A percentile compares a stretch with the other conserved stretches of the same genome.
Conservation (phyloP, 2,113 vertebrate species). For the Triplophysa dalaica region DNA sequence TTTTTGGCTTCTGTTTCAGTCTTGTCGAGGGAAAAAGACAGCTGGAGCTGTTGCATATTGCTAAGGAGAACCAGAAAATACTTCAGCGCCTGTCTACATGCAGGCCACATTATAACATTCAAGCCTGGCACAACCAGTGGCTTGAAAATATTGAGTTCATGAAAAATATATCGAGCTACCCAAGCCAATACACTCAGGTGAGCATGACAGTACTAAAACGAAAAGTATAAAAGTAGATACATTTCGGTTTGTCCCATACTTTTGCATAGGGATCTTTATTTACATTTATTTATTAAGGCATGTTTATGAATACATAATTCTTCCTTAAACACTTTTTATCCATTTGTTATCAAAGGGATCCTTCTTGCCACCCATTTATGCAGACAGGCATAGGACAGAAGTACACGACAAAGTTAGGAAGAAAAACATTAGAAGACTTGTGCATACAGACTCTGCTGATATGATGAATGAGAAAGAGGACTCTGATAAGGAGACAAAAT, state of each 20-base stretch:
- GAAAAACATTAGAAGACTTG: background rate
- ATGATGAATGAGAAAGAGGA: background rate
- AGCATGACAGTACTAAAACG: background rate
- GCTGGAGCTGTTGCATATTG: conserved; percentile 64
- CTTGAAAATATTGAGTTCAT: conserved; percentile 62
- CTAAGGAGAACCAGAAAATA: conserved; percentile 68
- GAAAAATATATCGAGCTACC: conserved; percentile 63
- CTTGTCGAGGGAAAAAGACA: conserved; percentile 66
- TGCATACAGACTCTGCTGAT: background rate
- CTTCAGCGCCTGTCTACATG: conserved; percentile 66
- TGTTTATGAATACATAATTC: background rate
- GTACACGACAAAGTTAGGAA: background rate
- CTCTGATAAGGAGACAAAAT: background rate
- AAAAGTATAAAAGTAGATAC: background rate
- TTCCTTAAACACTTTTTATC: background rate
- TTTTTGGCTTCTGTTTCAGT: conserved; percentile 54
- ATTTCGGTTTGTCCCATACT: background rate
- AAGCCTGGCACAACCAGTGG: conserved; percentile 73
- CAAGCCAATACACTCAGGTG: conserved; percentile 41
- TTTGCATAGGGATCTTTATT: no score
- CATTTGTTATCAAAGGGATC: conserved; percentile 7
- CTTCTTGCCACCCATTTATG: conserved; percentile 2
- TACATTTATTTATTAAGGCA: background rate
- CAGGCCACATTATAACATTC: conserved; percentile 63
- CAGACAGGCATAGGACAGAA: background rate